These are phyloP conservation scores for Penaeus indicus DNA, from an alignment of 1,140 invertebrate species.

Conservation along the genomic window DNA sequence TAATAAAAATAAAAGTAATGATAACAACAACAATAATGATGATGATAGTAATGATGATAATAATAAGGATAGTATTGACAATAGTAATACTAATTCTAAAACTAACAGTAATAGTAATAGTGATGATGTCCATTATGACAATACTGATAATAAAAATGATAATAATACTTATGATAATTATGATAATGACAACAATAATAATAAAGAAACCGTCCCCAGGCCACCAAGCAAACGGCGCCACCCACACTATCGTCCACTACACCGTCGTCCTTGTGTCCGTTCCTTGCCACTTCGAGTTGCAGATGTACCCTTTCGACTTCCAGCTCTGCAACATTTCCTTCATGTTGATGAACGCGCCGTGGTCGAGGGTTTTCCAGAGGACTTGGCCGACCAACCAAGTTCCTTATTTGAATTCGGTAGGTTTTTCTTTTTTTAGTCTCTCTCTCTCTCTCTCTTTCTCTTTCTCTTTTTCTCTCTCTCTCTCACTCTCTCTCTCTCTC, in stretches of 20 bases:
- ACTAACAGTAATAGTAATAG: no score
- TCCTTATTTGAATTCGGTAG: constrained; percentile 57
- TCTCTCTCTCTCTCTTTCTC: no score
- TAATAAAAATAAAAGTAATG: no score
- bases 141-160: background rate
- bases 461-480: no score
- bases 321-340: constrained; percentile 65
- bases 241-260: constrained; percentile 36
- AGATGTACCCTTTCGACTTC: constrained; percentile 61
- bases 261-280: constrained; percentile 51
- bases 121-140: background rate
- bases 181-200: background rate
- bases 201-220: background rate
- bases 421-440: background rate
- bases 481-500: no score
- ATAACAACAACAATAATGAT: no score
- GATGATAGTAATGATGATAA: no score
- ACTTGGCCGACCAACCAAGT: constrained; percentile 9
- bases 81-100: no score
- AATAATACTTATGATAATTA: background rate
- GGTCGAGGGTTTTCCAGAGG: constrained; percentile 56
- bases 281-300: constrained; percentile 60
- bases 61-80: no score
- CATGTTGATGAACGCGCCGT: constrained; percentile 63
- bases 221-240: constrained; percentile 41